Evolutionary conservation across 2,113 vertebrate species (phyloP), one percentile per base, ranked within the genome.

Genomic region (Paedocypris sp.): DNA sequence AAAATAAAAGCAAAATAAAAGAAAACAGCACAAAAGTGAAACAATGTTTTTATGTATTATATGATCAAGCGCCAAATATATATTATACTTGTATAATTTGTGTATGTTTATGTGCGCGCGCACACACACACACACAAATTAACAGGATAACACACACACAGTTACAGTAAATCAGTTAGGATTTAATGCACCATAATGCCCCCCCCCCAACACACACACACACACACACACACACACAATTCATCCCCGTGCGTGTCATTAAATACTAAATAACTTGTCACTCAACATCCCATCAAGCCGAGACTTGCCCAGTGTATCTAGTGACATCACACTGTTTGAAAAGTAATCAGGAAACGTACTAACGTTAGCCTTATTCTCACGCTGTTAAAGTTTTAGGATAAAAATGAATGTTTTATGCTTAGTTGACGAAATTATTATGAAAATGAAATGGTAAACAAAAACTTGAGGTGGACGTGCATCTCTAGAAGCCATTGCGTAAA

Each of bases 131-230:
- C n/a, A n/a, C n/a, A n/a, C n/a, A n/a, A n/a, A n/a, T n/a, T n/a
- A n/a, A n/a, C n/a, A n/a, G n/a, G n/a, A n/a, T n/a, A n/a, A n/a
- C n/a, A n/a, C n/a, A n/a, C n/a, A n/a, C n/a, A n/a, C n/a, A n/a
- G n/a, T n/a, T n/a, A n/a, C n/a, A n/a, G n/a, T n/a, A n/a, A n/a
- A 33, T 28, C 42, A 29, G 67, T 69, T 60, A 60, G 49, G 7
- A 39, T 38, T 23, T n/a, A 15, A 52, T 13, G 20, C 4, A 16
- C 13, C 52, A n/a, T 29, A 10, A 26, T 15, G 13, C 10, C 36
- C 47, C 60, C 47, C 59, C 67, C 26, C 15, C 19, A 19, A 6
- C 6, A 5, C 6, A n/a, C n/a, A n/a, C n/a, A n/a, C n/a, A n/a
- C n/a, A n/a, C n/a, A n/a, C n/a, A n/a, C n/a, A n/a, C n/a, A n/a